These are phyloP conservation scores for Alcedo quadribrachys DNA, from an alignment of 2,797 vertebrate species.

Conservation along the genomic window DNA sequence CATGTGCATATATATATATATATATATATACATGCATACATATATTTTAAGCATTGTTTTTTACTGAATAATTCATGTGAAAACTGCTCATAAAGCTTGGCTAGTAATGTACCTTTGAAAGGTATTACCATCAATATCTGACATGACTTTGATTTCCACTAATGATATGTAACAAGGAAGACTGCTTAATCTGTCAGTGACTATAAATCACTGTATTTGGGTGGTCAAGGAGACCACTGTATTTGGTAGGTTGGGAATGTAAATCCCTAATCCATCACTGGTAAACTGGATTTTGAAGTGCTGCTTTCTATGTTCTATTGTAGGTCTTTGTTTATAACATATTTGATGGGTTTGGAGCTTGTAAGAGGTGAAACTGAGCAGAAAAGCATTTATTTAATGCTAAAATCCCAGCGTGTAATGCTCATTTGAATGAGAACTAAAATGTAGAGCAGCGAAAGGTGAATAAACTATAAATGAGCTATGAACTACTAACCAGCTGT, in stretches of 20 bases:
- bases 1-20: no score
- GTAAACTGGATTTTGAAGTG: constrained; percentile 36
- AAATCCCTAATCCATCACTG: constrained; percentile 51
- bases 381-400: constrained; percentile 45
- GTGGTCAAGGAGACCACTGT: constrained; percentile 59
- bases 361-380: constrained; percentile 37
- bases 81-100: constrained; percentile 54
- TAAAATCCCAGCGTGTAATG: not conserved
- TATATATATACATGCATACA: not conserved
- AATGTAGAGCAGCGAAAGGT: constrained; percentile 27
- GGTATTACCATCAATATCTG: constrained; percentile 70
- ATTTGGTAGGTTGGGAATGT: constrained; percentile 32
- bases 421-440: constrained; percentile 45
- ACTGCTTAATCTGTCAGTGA: constrained; percentile 39
- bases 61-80: constrained; percentile 62
- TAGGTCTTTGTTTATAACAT: constrained; percentile 35
- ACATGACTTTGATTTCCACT: constrained; percentile 58
- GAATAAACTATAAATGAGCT: constrained; percentile 44
- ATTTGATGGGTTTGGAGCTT: constrained; percentile 30
- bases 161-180: constrained; percentile 62
- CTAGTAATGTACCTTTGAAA: constrained; percentile 63
- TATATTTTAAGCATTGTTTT: constrained; percentile 47
- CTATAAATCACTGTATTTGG: constrained; percentile 42
- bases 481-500: constrained; percentile 42
- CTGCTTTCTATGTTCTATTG: not conserved